Percentiles rank a stretch among this genome's conserved stretches.
These are phyloP conservation scores for Himalopsyche tibetana DNA, from an alignment of 2,888 invertebrate species.

Conservation along the genomic window DNA sequence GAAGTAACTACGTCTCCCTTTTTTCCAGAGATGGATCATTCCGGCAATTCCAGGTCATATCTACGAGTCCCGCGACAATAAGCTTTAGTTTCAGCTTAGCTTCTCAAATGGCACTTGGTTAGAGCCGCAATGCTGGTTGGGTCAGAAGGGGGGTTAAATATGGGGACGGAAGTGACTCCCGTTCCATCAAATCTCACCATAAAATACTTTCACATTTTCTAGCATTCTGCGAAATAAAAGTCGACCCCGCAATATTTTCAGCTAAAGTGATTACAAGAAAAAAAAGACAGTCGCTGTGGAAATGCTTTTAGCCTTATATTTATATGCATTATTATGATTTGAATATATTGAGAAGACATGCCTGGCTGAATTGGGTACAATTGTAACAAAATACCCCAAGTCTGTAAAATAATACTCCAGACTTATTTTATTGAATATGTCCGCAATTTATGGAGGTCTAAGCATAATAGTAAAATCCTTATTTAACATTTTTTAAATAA, in stretches of 20 bases:
- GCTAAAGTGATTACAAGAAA: background rate
- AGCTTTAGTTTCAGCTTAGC: slow-evolving; percentile 38
- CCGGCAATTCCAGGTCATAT: slow-evolving; percentile 31
- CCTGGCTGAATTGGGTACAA: too few species aligned
- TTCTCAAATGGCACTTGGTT: slow-evolving; percentile 34
- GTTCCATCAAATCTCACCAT: slow-evolving; percentile 19
- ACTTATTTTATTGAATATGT: too few species aligned
- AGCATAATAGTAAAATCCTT: too few species aligned
- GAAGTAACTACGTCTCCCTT: background rate
- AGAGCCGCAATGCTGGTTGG: background rate
- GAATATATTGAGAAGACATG: too few species aligned
- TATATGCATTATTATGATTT: too few species aligned
- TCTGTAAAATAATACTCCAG: too few species aligned
- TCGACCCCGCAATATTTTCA: too few species aligned
- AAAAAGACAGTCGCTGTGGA: background rate
- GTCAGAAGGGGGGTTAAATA: background rate
- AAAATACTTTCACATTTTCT: slow-evolving; percentile 2
- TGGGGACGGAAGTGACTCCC: slow-evolving; percentile 9
- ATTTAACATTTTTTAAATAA: too few species aligned
- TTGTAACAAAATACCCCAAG: too few species aligned
- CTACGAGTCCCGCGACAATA: slow-evolving; percentile 37
- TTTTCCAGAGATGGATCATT: slow-evolving; percentile 22
- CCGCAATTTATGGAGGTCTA: too few species aligned
- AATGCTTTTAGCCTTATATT: slow-evolving; percentile 15
- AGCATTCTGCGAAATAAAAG: background rate